A percentile compares a stretch with the other conserved stretches of the same genome.
phyloP scores from a whole-genome alignment of 2,888 invertebrate genomes.

The Euspilapteryx auroguttella region DNA sequence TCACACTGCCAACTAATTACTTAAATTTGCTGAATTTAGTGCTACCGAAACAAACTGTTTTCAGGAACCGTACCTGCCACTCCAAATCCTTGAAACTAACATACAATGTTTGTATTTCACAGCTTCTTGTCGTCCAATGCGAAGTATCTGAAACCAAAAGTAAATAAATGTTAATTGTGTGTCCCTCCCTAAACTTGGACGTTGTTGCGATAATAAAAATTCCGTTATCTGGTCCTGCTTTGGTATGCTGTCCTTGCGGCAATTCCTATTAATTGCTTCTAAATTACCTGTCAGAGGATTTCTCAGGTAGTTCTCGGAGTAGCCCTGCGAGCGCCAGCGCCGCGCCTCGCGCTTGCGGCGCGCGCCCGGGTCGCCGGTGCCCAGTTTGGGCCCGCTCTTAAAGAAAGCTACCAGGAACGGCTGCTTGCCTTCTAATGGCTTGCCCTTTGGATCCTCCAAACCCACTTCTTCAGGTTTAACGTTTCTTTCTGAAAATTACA shows the following conservation, averaged over 20 bases:
- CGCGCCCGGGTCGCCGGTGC: constrained; percentile 53
- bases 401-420: constrained; percentile 93
- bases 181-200: no score
- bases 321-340: constrained; percentile 52
- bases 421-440: constrained; percentile 71
- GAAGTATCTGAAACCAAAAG: constrained; percentile 37
- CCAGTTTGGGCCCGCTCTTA: constrained; percentile 63
- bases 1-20: no score
- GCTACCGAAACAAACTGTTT: no score
- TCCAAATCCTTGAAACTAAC: constrained; percentile 89
- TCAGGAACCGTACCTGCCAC: constrained; percentile 78
- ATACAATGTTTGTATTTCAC: constrained; percentile 87
- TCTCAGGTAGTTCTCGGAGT: constrained; percentile 51
- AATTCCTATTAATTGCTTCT: no score
- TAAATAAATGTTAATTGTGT: no score
- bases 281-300: constrained; percentile 63
- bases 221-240: no score
- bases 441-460: constrained; percentile 71
- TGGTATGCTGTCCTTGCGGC: no score
- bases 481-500: constrained; percentile 68
- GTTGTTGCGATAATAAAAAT: no score
- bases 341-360: constrained; percentile 62
- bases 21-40: no score
- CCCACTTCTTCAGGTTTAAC: constrained; percentile 85
- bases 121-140: constrained; percentile 68